A percentile compares a stretch with the other conserved stretches of the same genome.
Conservation (phyloP, 2,888 invertebrate species). For the Pherbina coryleti region DNA sequence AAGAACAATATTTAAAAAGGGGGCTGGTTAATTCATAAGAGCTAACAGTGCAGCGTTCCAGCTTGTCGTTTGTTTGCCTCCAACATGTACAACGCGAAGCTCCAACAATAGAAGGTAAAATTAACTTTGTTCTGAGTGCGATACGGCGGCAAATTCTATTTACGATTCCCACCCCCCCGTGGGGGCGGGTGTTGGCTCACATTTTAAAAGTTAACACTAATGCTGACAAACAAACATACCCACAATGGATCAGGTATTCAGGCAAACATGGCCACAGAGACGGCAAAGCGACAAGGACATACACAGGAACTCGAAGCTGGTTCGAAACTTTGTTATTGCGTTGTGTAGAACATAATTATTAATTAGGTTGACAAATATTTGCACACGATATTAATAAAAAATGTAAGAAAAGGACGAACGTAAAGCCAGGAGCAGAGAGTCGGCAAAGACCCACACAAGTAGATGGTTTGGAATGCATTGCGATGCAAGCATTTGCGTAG, state of each 20-base stretch:
- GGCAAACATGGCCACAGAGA: slow-evolving; percentile 42
- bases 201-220: slow-evolving; percentile 7
- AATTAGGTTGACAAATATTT: slow-evolving; percentile 65
- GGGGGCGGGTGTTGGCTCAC: background rate
- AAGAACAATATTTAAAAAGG: background rate
- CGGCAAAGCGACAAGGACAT: slow-evolving; percentile 15
- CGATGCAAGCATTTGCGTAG: background rate
- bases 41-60: slow-evolving; percentile 2
- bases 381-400: slow-evolving; percentile 54
- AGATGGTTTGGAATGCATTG: background rate
- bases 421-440: background rate
- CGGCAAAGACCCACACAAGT: background rate
- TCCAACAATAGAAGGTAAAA: slow-evolving; percentile 40
- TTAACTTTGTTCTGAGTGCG: slow-evolving; percentile 32
- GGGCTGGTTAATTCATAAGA: background rate
- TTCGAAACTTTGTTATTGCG: slow-evolving; percentile 52
- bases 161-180: background rate
- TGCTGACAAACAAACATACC: background rate
- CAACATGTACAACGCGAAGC: background rate
- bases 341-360: slow-evolving; percentile 61
- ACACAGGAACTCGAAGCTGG: background rate
- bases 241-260: slow-evolving; percentile 23
- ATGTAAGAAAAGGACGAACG: background rate
- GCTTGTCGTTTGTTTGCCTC: background rate
- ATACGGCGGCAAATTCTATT: slow-evolving; percentile 16